Conservation (phyloP, 1,140 invertebrate species). For the Magallana ariakensis region DNA sequence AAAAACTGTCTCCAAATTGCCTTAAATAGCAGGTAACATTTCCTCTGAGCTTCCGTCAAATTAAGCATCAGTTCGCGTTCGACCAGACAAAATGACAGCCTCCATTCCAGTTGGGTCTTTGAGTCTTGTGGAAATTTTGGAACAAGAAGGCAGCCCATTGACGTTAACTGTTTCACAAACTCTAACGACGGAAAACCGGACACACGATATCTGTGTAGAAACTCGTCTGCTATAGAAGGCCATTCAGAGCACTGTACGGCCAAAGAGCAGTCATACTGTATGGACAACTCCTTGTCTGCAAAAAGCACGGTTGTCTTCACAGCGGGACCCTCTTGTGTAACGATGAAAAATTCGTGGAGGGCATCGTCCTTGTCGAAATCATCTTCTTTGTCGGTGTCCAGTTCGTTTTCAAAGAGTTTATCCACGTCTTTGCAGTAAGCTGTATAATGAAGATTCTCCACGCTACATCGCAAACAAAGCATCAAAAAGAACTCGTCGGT, state of each 20-base stretch:
- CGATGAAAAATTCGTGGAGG: background rate
- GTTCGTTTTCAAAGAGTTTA: background rate
- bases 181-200: background rate
- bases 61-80: slow-evolving; percentile 44
- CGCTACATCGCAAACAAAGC: slow-evolving; percentile 23
- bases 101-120: slow-evolving; percentile 40
- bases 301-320: slow-evolving; percentile 29
- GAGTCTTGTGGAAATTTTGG: slow-evolving; percentile 41
- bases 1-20: slow-evolving; percentile 50
- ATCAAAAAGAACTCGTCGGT: slow-evolving; percentile 48
- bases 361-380: background rate
- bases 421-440: background rate
- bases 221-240: slow-evolving; percentile 40
- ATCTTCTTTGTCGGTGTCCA: background rate
- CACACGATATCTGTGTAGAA: background rate
- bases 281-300: background rate
- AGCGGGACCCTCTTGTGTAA: slow-evolving; percentile 43
- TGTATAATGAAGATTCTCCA: slow-evolving; percentile 37
- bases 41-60: slow-evolving; percentile 21
- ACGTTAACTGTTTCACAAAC: slow-evolving; percentile 10
- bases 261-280: slow-evolving; percentile 43
- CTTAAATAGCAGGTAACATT: slow-evolving; percentile 44
- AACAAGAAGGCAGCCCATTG: slow-evolving; percentile 32
- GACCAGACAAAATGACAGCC: slow-evolving; percentile 43
- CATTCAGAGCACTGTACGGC: slow-evolving; percentile 33